Evolutionary conservation across 2,797 vertebrate species (phyloP).

Genomic region (Melanotaenia trifasciata): DNA sequence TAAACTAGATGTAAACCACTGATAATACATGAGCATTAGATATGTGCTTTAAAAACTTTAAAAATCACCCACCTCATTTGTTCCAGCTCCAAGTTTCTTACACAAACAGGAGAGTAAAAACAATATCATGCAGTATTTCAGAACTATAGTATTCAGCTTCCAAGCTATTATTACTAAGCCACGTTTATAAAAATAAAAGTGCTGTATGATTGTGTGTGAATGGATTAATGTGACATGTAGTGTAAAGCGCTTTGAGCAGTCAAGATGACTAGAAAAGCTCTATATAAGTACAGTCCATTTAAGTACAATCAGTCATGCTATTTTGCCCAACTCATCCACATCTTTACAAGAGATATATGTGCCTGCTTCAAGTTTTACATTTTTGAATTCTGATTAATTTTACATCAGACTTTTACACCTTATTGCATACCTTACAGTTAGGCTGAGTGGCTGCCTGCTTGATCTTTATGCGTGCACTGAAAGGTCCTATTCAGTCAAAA

Average conservation of each 20-base stretch:
- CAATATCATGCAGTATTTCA: neutral
- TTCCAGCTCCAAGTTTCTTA: neutral
- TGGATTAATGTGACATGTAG: too few relatives aligned
- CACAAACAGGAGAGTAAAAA: neutral
- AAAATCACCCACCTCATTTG: neutral
- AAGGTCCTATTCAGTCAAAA: conserved; percentile 64
- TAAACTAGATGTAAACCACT: neutral
- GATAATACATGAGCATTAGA: neutral
- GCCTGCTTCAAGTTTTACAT: conserved; percentile 1
- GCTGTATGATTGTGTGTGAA: too few relatives aligned
- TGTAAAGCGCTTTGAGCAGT: too few relatives aligned
- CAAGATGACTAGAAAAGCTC: too few relatives aligned
- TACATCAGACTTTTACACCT: conserved; percentile 8
- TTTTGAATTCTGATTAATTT: conserved; percentile 25
- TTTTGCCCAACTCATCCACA: neutral
- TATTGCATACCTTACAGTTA: conserved; percentile 3
- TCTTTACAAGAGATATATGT: neutral
- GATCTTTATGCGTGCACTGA: conserved; percentile 28
- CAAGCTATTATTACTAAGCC: too few relatives aligned
- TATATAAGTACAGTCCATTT: too few relatives aligned
- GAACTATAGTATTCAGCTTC: neutral
- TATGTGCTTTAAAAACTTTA: neutral
- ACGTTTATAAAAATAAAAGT: too few relatives aligned
- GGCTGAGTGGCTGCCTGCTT: conserved; percentile 39
- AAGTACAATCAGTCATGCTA: neutral